Evolutionary conservation across 2,113 vertebrate species (phyloP).

Genomic region (Arothron firmamentum): DNA sequence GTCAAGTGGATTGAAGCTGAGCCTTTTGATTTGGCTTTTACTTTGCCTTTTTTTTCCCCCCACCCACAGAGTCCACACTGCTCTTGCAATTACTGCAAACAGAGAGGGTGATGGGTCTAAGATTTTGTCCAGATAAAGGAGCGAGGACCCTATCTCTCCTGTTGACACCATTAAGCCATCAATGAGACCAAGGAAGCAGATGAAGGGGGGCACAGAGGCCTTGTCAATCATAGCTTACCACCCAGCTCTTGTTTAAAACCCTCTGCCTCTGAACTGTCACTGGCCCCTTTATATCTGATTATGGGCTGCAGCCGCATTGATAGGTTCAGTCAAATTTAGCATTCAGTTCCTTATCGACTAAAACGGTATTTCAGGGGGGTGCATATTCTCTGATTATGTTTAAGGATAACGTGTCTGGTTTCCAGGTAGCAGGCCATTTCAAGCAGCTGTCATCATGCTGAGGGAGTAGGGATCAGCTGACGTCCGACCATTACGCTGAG

Average conservation of each 20-base stretch:
- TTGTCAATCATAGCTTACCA: slow-evolving; percentile 58
- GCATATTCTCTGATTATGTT: too few relatives aligned
- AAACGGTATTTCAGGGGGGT: too few relatives aligned
- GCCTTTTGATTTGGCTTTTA: slow-evolving; percentile 72
- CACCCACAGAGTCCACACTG: slow-evolving; percentile 63
- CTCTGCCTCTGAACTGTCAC: slow-evolving; percentile 50
- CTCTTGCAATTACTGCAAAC: slow-evolving; percentile 78
- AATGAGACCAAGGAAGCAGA: slow-evolving; percentile 46
- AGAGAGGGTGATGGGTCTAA: slow-evolving; percentile 76
- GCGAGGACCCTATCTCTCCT: slow-evolving; percentile 67
- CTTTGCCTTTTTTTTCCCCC: slow-evolving; percentile 55
- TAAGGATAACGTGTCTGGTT: too few relatives aligned
- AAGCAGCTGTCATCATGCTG: slow-evolving; percentile 31
- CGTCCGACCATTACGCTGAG: slow-evolving; percentile 37
- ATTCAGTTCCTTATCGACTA: slow-evolving; percentile 56
- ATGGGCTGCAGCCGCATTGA: not conserved
- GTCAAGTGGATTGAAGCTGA: slow-evolving; percentile 83
- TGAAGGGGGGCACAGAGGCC: slow-evolving; percentile 15
- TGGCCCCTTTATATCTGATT: slow-evolving; percentile 60
- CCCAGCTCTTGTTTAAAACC: slow-evolving; percentile 67
- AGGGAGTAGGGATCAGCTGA: slow-evolving; percentile 47
- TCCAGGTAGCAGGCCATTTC: slow-evolving; percentile 33
- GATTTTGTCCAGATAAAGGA: slow-evolving; percentile 67
- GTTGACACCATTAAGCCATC: slow-evolving; percentile 70
- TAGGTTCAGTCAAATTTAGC: slow-evolving; percentile 35